Percentiles rank a stretch among this genome's conserved stretches.
phyloP scores from a whole-genome alignment of 2,113 vertebrate species.

The Oophaga pumilio region DNA sequence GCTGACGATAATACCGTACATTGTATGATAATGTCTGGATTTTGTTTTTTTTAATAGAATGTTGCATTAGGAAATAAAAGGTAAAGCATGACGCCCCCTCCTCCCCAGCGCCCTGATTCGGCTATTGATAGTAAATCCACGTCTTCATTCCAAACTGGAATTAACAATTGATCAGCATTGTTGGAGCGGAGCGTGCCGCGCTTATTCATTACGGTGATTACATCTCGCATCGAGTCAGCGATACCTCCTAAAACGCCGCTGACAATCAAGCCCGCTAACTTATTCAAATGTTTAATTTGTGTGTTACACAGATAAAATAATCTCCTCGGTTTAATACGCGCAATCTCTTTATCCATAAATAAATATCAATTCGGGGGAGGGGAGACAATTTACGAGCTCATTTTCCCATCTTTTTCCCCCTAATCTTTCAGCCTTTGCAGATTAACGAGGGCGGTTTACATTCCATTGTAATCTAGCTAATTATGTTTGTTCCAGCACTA shows the following conservation, averaged over 20 bases:
- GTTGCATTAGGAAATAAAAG: background rate
- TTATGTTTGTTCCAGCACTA: constrained; percentile 60
- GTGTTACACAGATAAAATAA: constrained; percentile 40
- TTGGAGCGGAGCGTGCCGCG: constrained; percentile 71
- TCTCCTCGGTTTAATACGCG: constrained; percentile 55
- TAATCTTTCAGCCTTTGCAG: constrained; percentile 53
- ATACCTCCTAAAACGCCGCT: constrained; percentile 70
- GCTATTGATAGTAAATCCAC: constrained; percentile 85
- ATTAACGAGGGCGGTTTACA: constrained; percentile 49
- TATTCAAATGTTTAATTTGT: constrained; percentile 59
- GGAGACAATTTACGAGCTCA: constrained; percentile 41
- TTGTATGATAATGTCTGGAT: background rate
- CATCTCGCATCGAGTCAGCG: constrained; percentile 66
- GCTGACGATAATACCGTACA: too few species aligned
- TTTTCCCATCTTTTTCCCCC: constrained; percentile 25
- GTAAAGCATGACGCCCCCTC: constrained; percentile 3
- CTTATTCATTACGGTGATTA: constrained; percentile 86
- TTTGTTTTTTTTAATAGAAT: background rate
- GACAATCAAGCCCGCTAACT: constrained; percentile 67
- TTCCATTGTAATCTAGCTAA: constrained; percentile 59
- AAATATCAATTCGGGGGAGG: constrained; percentile 54
- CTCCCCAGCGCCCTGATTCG: constrained; percentile 70
- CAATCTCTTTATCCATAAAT: constrained; percentile 60
- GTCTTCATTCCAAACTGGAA: constrained; percentile 87
- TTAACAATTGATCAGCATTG: constrained; percentile 89